Base-by-base conservation (phyloP, 92 coral and sea anemone genomes). In the Palythoa caribaeorum region DNA sequence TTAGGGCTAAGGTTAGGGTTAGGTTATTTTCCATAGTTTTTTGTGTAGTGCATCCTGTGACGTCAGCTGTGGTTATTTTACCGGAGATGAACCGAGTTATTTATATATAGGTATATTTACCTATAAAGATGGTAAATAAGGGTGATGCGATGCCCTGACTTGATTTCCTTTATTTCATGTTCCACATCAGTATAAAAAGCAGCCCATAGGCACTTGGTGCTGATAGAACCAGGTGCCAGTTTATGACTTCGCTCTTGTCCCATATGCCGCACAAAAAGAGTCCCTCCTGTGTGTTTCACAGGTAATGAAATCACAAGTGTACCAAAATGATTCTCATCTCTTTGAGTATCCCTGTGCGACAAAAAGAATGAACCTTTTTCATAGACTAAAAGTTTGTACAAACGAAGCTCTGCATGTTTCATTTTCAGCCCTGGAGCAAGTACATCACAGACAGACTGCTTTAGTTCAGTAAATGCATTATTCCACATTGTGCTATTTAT, bases 171-270 rank as follows among this genome's bases (percentile, higher is more conserved):
- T 59, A 87, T 77, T 66, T 87, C 89, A 14, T 87, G 89, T 77
- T 87, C 89, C 28, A 87, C 89, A 77, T 84, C 88, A 40, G 88
- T 85, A 73, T n/a, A 83, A 62, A 83, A 83, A 83, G 87, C 87
- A 2, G 87, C 88, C 88, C 90, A 87, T 16, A 76, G 89, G 17
- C 89, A 87, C 73, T 87, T 57, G 55, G 83, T 59, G 50, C 38
- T 87, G 36, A 76, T 11, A 66, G 63, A 65, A 19, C 84, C 89
- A 76, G 89, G 89, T 55, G 60, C 89, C 55, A 87, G 40, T 19
- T 87, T 87, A 75, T 76, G 80, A 84, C 83, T 71, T 63, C 89
- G 84, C 39, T 87, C 89, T 54, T 87, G 76, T 47, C 89, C 89
- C 65, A 53, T 87, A 76, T 87, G 89, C 14, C 84, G 84, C 60